Evolutionary conservation across 2,797 vertebrate species (phyloP).

Genomic region (Yasuhikotakia modesta): DNA sequence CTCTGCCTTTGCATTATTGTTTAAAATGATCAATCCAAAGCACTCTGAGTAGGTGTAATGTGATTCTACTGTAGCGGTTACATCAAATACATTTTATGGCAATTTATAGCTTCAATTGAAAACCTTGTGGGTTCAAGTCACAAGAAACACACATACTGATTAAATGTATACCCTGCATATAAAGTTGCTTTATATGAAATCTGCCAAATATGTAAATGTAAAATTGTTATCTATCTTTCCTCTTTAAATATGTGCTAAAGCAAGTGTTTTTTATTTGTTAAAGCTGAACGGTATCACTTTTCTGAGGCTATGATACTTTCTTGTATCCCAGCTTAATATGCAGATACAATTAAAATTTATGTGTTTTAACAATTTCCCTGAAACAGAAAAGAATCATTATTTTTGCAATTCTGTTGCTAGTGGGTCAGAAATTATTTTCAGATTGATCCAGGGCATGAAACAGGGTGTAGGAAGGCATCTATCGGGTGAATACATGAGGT

Average conservation of each 20-base stretch:
- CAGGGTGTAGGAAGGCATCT: neutral
- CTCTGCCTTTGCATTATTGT: constrained; percentile 13
- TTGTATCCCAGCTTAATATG: neutral
- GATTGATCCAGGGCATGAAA: constrained; percentile 16
- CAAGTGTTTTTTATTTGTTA: neutral
- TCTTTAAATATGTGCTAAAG: constrained; percentile 20
- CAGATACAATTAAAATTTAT: neutral
- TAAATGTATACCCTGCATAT: too few relatives aligned
- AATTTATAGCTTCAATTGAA: too few relatives aligned
- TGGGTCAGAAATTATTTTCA: neutral
- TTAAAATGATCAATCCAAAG: constrained; percentile 20
- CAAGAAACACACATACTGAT: too few relatives aligned
- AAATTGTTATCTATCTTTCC: constrained; percentile 1
- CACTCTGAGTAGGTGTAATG: constrained; percentile 25
- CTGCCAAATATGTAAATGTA: too few relatives aligned
- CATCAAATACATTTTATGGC: constrained; percentile 8
- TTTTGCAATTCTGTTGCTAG: too few relatives aligned
- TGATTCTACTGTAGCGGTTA: constrained; percentile 9
- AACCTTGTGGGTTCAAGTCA: too few relatives aligned
- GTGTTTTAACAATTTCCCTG: neutral
- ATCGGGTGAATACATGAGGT: neutral
- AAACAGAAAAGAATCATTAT: neutral
- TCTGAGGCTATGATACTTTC: neutral
- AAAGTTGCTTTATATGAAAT: too few relatives aligned
- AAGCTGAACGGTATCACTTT: neutral